These are phyloP conservation scores for Hemicordylus capensis DNA, from an alignment of 2,113 vertebrate genomes.

Conservation along the genomic window DNA sequence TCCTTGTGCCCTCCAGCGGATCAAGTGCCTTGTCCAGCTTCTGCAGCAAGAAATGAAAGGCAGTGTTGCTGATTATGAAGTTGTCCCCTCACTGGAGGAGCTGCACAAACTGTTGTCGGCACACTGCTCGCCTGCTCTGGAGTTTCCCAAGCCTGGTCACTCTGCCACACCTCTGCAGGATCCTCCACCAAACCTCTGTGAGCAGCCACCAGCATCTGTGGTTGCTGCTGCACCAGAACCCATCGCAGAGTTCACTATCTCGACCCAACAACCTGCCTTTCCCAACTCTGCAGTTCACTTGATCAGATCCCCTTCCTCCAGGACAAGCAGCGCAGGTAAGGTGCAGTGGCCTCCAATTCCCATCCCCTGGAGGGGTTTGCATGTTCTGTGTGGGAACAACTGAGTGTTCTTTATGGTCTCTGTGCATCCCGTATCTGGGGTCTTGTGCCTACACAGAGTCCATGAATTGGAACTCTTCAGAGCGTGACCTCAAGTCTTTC, in stretches of 20 bases:
- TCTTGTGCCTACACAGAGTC: too few species aligned
- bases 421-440: too few species aligned
- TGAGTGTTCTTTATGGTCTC: too few species aligned
- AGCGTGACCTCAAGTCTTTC: too few species aligned
- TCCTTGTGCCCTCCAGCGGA: slow-evolving; percentile 40
- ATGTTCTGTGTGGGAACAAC: too few species aligned
- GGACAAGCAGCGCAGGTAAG: slow-evolving; percentile 52
- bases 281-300: too few species aligned
- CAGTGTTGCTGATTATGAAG: background rate
- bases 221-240: background rate
- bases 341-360: background rate
- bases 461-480: too few species aligned
- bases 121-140: slow-evolving; percentile 1
- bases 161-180: background rate
- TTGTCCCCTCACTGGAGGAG: slow-evolving; percentile 36
- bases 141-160: slow-evolving; percentile 9
- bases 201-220: background rate
- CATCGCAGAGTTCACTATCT: background rate
- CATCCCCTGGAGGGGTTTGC: too few species aligned
- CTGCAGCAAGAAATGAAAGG: slow-evolving; percentile 53
- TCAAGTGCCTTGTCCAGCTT: slow-evolving; percentile 57
- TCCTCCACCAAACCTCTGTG: background rate
- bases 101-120: slow-evolving; percentile 36
- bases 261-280: slow-evolving; percentile 18
- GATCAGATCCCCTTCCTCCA: background rate